phyloP scores from a whole-genome alignment of 2,888 invertebrate species.

The Adelphocoris suturalis region DNA sequence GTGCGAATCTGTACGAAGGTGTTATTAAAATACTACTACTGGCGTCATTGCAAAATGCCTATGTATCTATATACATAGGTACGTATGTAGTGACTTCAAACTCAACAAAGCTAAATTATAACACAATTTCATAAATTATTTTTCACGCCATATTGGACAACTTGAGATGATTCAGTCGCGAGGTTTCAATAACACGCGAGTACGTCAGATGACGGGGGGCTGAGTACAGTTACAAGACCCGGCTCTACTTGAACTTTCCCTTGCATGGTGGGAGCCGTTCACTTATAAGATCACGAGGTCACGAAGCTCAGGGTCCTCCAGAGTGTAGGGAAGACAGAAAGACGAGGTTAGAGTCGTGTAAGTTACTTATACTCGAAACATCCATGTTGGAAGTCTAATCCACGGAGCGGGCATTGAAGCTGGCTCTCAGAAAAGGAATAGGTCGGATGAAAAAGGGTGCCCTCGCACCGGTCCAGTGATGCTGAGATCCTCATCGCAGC shows the following conservation, averaged over 20 bases:
- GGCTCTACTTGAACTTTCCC: conserved; percentile 42
- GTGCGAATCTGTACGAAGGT: too few species aligned
- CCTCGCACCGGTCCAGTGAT: neutral
- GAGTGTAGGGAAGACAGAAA: neutral
- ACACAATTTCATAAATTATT: too few species aligned
- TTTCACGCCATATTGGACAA: too few species aligned
- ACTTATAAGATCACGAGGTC: conserved; percentile 48
- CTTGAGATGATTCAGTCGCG: too few species aligned
- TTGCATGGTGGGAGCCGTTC: conserved; percentile 20
- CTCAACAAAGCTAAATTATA: too few species aligned
- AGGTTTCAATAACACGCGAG: too few species aligned
- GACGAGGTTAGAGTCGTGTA: neutral
- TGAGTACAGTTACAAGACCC: conserved; percentile 25
- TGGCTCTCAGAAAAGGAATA: neutral
- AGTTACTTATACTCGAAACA: neutral
- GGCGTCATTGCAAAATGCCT: too few species aligned
- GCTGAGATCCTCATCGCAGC: neutral
- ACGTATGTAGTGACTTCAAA: too few species aligned
- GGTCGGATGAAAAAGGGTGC: neutral
- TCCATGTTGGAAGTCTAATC: neutral
- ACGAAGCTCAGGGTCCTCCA: conserved; percentile 22
- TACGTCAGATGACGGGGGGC: neutral
- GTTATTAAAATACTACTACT: too few species aligned
- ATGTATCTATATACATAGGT: too few species aligned
- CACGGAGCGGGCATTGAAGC: neutral